Evolutionary conservation across 1,140 invertebrate species (phyloP), one percentile per base, ranked within the genome.

Genomic region (Oscheius sp.): DNA sequence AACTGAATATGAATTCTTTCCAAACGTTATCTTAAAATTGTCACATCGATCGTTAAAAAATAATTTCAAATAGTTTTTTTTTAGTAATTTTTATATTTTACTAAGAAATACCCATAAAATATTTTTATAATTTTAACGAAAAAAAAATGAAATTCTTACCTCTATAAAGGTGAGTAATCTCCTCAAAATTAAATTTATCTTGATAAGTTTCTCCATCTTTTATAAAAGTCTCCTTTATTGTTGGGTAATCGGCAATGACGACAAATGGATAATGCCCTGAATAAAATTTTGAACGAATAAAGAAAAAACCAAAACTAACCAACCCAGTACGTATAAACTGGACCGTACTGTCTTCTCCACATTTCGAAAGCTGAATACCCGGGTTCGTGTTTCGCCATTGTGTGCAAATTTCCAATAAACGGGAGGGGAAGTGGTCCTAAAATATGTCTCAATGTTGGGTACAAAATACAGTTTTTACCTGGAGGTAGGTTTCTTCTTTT

Each of bases 271-370:
- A 45, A 2, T 77, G 35, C 26, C 58, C 68, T 69, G 55, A 42
- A 62, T 35, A 2, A 13, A 7, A 28, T 49, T 26, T 2, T 18
- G 28, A 18, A 10, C n/a, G 13, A 15, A 18, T 26, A 20, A 13
- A 18, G n/a, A 59, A 20, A 20, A 15, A 29, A 59, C 26, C 13
- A 15, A n/a, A 52, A 46, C 10, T 18, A 52, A 29, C 73, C 68
- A 23, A 75, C 42, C 74, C 70, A 75, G 55, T 62, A 75, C 1
- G 73, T 75, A 46, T 45, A 75, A 3, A 75, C 55, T 31, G 72
- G 52, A 7, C 72, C 72, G 31, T 55, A 75, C 34, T 71, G 68
- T 23, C 63, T 32, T 52, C 63, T 65, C 69, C 68, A 75, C 46
- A 42, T 65, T 29, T 64, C 34, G 23, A 64, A 72, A 26, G 38